Percentiles rank a stretch among this genome's conserved stretches.
Conservation (phyloP, 2,888 invertebrate species). For the Petrolisthes cinctipes region DNA sequence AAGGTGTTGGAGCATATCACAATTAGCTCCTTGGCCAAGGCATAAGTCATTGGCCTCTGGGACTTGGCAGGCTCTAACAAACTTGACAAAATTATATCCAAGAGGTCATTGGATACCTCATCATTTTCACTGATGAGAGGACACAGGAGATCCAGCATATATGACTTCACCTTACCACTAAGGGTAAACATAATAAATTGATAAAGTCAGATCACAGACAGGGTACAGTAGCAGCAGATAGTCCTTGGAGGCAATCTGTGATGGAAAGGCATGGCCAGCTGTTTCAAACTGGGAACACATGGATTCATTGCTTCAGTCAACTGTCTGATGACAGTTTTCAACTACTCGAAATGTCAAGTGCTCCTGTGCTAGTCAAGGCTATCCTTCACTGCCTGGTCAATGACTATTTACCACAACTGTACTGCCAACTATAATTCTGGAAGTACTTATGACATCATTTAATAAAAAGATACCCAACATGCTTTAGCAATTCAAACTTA, state of each 20-base stretch:
- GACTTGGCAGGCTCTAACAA: slow-evolving; percentile 94
- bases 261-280: neutral
- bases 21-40: slow-evolving; percentile 91
- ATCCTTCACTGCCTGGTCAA: too few relatives aligned
- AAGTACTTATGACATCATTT: neutral
- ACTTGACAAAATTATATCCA: slow-evolving; percentile 93
- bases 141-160: slow-evolving; percentile 95
- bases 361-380: too few relatives aligned
- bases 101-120: slow-evolving; percentile 90
- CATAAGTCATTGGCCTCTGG: slow-evolving; percentile 88
- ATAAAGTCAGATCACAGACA: neutral
- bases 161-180: slow-evolving; percentile 93
- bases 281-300: too few relatives aligned
- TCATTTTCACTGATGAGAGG: slow-evolving; percentile 96
- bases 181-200: slow-evolving; percentile 63
- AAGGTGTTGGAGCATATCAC: slow-evolving; percentile 91
- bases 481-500: too few relatives aligned
- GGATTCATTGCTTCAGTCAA: too few relatives aligned
- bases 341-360: too few relatives aligned
- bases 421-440: neutral
- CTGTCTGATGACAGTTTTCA: too few relatives aligned
- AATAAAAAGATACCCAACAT: neutral
- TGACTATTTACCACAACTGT: too few relatives aligned
- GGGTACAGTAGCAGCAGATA: too few relatives aligned
- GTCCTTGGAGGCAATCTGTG: neutral